Conservation (phyloP, 2,888 invertebrate genomes). For the Cylloceria caligata region DNA sequence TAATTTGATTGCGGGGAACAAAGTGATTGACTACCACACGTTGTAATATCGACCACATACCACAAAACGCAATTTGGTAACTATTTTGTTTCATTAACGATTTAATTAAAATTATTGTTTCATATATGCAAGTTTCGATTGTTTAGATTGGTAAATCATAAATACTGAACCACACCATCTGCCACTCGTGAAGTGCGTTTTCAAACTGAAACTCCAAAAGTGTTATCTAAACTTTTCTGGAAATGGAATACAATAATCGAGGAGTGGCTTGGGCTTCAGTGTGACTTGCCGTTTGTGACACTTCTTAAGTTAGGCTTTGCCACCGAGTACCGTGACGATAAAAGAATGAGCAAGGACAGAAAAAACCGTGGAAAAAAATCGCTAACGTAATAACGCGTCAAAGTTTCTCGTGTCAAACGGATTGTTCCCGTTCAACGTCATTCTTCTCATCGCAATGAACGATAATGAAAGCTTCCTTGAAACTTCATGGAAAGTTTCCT, state of each 20-base stretch:
- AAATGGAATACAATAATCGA: background rate
- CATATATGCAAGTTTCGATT: too few relatives aligned
- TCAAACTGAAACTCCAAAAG: background rate
- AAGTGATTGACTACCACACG: too few relatives aligned
- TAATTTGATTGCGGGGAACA: too few relatives aligned
- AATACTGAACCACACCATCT: too few relatives aligned
- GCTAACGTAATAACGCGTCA: conserved; percentile 57
- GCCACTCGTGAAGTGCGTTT: too few relatives aligned
- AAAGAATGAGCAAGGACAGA: background rate
- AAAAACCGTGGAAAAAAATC: conserved; percentile 23
- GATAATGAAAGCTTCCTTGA: conserved; percentile 59
- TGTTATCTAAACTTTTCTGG: background rate
- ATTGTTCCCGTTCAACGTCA: conserved; percentile 53
- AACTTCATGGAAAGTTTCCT: too few relatives aligned
- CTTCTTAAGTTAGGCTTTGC: background rate
- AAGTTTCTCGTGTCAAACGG: conserved; percentile 55
- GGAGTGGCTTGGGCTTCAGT: background rate
- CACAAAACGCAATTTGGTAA: too few relatives aligned
- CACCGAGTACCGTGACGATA: background rate
- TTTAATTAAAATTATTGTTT: too few relatives aligned
- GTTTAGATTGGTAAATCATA: too few relatives aligned
- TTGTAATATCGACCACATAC: too few relatives aligned
- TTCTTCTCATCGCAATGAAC: conserved; percentile 56
- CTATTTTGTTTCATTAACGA: too few relatives aligned
- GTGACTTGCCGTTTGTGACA: conserved; percentile 15